Percentiles rank a stretch among this genome's conserved stretches.
Evolutionary conservation across 2,113 vertebrate species (phyloP).

Genomic region (Setophaga coronata): DNA sequence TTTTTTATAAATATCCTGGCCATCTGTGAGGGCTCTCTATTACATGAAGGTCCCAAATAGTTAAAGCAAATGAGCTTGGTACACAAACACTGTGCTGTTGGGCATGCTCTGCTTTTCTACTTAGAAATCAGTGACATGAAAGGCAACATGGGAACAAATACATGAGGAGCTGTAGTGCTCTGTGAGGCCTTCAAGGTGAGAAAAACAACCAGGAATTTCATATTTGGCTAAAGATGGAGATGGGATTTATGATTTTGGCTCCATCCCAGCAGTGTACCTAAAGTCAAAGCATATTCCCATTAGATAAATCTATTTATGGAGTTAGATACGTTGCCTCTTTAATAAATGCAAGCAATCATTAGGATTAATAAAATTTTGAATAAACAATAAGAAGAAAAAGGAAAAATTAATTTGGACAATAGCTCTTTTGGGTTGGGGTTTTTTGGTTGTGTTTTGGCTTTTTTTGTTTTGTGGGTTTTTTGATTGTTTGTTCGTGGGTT

Average conservation of each 20-base stretch:
- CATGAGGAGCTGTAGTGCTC: neutral
- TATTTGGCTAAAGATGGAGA: neutral
- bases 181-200: neutral
- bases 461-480: too few relatives aligned
- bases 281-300: neutral
- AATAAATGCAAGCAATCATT: neutral
- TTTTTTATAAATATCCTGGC: neutral
- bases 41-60: neutral
- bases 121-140: neutral
- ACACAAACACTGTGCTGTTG: fast-evolving
- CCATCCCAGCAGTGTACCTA: neutral
- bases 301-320: conserved; percentile 4
- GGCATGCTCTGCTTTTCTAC: neutral
- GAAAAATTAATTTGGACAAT: neutral
- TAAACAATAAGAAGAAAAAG: neutral
- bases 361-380: neutral
- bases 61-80: neutral
- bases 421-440: neutral
- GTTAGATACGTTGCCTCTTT: neutral
- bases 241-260: neutral
- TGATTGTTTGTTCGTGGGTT: neutral
- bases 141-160: neutral
- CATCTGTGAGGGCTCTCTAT: neutral
- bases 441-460: neutral
- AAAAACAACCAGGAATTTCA: neutral